Evolutionary conservation across 2,888 invertebrate genomes (phyloP).

Genomic region (Tanypteryx hageni): DNA sequence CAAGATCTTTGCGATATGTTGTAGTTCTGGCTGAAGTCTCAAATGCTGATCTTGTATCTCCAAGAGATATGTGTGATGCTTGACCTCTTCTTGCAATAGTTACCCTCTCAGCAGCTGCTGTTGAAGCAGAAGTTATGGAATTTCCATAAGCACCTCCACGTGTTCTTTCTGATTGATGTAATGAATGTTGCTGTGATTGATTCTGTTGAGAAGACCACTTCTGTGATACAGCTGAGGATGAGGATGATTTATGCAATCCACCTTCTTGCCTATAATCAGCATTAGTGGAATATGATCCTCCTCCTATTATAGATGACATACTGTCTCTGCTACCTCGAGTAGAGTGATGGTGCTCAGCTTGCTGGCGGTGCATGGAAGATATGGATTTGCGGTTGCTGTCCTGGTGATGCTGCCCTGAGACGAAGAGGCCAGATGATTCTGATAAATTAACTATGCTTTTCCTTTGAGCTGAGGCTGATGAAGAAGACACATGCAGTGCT

Average conservation of each 20-base stretch:
- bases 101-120: conserved; percentile 51
- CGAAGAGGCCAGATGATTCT: conserved; percentile 78
- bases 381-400: conserved; percentile 83
- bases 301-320: conserved; percentile 60
- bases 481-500: conserved; percentile 84
- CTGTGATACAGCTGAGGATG: conserved; percentile 71
- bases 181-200: conserved; percentile 79
- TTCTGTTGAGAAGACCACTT: conserved; percentile 72
- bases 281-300: conserved; percentile 39
- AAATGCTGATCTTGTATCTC: conserved; percentile 77
- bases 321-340: conserved; percentile 56
- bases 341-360: conserved; percentile 42
- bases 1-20: conserved; percentile 86
- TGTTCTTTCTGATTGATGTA: conserved; percentile 48
- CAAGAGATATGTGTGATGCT: conserved; percentile 86
- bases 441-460: conserved; percentile 89
- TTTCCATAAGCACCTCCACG: conserved; percentile 79
- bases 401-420: conserved; percentile 72
- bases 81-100: conserved; percentile 66
- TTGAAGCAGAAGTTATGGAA: conserved; percentile 45
- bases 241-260: conserved; percentile 65
- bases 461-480: conserved; percentile 85
- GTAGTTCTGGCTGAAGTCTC: conserved; percentile 74
- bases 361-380: conserved; percentile 82
- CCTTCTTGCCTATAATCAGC: conserved; percentile 58